Percentiles rank a stretch among this genome's conserved stretches.
Evolutionary conservation across 1,140 invertebrate genomes (phyloP).

Genomic region (Pseudomyrmex sp.): DNA sequence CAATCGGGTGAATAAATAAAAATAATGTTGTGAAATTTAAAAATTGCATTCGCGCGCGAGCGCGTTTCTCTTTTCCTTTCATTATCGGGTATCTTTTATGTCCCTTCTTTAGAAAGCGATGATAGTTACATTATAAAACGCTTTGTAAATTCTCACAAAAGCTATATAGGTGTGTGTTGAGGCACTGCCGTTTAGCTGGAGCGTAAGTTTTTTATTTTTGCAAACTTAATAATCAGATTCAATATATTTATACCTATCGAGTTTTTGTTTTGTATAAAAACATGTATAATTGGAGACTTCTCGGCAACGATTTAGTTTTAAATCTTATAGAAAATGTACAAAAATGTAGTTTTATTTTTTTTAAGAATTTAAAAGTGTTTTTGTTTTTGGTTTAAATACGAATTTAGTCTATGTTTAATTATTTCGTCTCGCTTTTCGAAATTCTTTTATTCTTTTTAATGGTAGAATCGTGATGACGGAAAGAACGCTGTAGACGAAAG

Average conservation of each 20-base stretch:
- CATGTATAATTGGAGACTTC: background rate
- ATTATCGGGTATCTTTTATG: slow-evolving; percentile 48
- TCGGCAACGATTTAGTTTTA: background rate
- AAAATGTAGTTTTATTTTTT: no score
- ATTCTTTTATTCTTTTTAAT: background rate
- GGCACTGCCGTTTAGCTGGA: slow-evolving; percentile 23
- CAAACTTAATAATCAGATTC: slow-evolving; percentile 14
- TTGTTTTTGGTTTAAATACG: no score
- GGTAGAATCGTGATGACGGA: background rate
- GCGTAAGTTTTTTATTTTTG: slow-evolving; percentile 15
- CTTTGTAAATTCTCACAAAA: slow-evolving; percentile 53
- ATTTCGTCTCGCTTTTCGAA: background rate
- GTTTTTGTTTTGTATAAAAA: background rate
- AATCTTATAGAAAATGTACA: no score
- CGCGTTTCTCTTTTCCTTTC: slow-evolving; percentile 23
- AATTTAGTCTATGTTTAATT: no score
- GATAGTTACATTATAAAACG: slow-evolving; percentile 29
- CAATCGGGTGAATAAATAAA: slow-evolving; percentile 42
- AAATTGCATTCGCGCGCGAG: slow-evolving; percentile 8
- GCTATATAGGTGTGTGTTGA: slow-evolving; percentile 9
- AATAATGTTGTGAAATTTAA: slow-evolving; percentile 54
- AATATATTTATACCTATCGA: slow-evolving; percentile 7
- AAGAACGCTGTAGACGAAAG: slow-evolving; percentile 48
- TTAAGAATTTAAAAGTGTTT: no score
- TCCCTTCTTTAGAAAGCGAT: background rate